phyloP scores from a whole-genome alignment of 2,113 vertebrate genomes.

The Condylura cristata region DNA sequence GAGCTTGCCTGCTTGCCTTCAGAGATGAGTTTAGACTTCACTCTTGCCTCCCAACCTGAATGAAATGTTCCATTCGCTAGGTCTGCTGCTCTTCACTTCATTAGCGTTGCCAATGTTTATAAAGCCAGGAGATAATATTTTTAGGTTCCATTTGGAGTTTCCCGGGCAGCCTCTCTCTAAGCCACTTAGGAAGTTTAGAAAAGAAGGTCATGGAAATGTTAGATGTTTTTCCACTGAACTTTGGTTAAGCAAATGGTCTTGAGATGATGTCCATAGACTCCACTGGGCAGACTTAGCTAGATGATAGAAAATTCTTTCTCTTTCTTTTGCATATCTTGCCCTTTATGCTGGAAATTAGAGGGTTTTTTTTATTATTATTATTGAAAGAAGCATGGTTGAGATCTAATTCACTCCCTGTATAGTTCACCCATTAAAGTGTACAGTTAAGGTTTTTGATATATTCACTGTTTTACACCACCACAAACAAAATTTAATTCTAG shows the following conservation, averaged over 20 bases:
- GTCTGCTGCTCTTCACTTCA: slow-evolving; percentile 83
- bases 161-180: slow-evolving; percentile 86
- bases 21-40: slow-evolving; percentile 21
- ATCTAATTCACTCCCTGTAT: neutral
- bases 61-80: slow-evolving; percentile 47
- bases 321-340: slow-evolving; percentile 23
- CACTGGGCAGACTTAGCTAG: neutral
- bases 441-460: neutral
- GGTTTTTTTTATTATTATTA: neutral
- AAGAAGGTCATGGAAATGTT: slow-evolving; percentile 87
- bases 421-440: neutral
- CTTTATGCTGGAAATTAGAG: slow-evolving; percentile 15
- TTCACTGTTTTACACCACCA: neutral
- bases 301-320: neutral
- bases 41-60: slow-evolving; percentile 69
- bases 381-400: neutral
- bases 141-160: slow-evolving; percentile 87
- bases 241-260: slow-evolving; percentile 61
- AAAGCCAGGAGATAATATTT: slow-evolving; percentile 90
- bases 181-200: slow-evolving; percentile 90
- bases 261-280: slow-evolving; percentile 30
- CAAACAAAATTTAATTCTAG: neutral
- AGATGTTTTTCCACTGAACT: slow-evolving; percentile 67
- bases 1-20: slow-evolving; percentile 4
- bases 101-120: slow-evolving; percentile 87